These are phyloP conservation scores for Emydocephalus ijimae DNA, from an alignment of 2,113 vertebrate genomes.

Conservation along the genomic window DNA sequence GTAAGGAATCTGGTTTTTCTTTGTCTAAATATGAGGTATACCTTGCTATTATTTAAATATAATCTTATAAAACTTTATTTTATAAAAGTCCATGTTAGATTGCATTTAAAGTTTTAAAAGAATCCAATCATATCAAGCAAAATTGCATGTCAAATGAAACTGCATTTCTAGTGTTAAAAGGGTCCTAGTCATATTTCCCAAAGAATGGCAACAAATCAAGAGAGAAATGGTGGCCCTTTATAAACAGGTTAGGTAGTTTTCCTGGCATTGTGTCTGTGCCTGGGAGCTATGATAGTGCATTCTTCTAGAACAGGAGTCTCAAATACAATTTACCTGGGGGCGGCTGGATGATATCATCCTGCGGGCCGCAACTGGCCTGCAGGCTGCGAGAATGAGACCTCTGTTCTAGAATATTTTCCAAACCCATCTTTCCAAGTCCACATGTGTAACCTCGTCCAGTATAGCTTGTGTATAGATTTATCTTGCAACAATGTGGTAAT, in stretches of 20 bases:
- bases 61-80: neutral
- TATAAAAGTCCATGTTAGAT: neutral
- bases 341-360: too few species aligned
- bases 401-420: neutral
- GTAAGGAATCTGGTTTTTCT: neutral
- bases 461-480: neutral
- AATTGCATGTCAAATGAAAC: neutral
- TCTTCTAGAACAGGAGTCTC: neutral
- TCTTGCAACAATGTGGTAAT: neutral
- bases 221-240: neutral
- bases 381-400: too few species aligned
- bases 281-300: neutral
- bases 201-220: neutral
- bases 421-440: neutral
- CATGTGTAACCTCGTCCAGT: neutral
- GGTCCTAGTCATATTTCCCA: neutral
- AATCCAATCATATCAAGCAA: neutral
- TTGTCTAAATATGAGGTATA: neutral
- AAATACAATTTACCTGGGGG: too few species aligned
- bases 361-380: too few species aligned
- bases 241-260: neutral
- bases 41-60: neutral
- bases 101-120: neutral
- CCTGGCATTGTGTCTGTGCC: neutral
- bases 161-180: neutral